These are phyloP conservation scores for Bombylius major DNA, from an alignment of 2,888 invertebrate genomes.

Conservation along the genomic window DNA sequence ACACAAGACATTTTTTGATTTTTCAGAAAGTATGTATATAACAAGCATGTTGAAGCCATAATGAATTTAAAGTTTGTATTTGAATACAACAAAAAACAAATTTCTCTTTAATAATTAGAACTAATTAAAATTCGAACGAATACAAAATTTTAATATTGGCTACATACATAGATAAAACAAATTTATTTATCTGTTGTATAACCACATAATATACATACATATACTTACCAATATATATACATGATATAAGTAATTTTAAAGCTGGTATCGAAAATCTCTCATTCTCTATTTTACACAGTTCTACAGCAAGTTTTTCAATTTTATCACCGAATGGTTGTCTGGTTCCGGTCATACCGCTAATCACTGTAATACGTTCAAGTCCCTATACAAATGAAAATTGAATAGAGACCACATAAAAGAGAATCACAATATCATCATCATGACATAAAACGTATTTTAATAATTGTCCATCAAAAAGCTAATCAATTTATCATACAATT, in stretches of 20 bases:
- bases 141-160: background rate
- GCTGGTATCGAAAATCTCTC: constrained; percentile 57
- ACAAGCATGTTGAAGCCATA: no score
- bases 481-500: constrained; percentile 13
- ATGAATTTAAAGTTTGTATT: no score
- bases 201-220: constrained; percentile 22
- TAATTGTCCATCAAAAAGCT: constrained; percentile 32
- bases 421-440: background rate
- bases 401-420: constrained; percentile 4
- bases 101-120: no score
- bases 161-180: no score
- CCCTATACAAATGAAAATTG: constrained; percentile 38
- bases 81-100: no score
- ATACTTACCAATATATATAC: constrained; percentile 55
- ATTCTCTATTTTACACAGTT: constrained; percentile 54
- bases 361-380: constrained; percentile 51
- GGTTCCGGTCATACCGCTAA: constrained; percentile 25
- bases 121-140: no score
- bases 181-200: no score
- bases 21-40: no score
- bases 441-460: constrained; percentile 14
- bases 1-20: no score
- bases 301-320: constrained; percentile 54
- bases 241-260: constrained; percentile 59
- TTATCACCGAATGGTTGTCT: constrained; percentile 46